Evolutionary conservation across 2,888 invertebrate species (phyloP).

Genomic region (Oasisia sp.): DNA sequence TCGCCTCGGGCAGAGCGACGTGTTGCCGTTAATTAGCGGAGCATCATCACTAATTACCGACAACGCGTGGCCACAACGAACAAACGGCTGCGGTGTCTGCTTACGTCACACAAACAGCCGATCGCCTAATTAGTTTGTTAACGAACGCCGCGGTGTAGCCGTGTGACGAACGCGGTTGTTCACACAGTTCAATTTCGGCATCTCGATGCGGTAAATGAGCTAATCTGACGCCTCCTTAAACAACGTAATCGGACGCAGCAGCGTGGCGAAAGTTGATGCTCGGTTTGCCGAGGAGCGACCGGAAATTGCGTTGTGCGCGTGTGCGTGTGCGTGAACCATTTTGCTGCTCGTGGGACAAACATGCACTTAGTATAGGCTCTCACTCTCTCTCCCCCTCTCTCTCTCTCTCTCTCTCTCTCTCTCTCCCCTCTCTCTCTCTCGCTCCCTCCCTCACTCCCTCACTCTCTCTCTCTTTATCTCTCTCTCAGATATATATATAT

Average conservation of each 20-base stretch:
- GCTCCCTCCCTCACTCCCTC: too few relatives aligned
- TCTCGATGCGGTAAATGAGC: not conserved
- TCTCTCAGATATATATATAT: too few relatives aligned
- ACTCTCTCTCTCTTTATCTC: too few relatives aligned
- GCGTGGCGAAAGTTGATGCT: not conserved
- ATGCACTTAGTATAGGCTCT: not conserved
- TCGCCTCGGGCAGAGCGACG: not conserved
- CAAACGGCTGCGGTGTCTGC: not conserved
- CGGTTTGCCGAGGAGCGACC: not conserved
- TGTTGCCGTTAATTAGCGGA: not conserved
- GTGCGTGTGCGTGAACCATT: not conserved
- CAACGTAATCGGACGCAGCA: not conserved
- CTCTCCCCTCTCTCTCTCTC: too few relatives aligned
- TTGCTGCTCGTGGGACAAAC: not conserved
- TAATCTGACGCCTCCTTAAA: slow-evolving; percentile 17
- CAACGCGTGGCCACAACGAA: slow-evolving; percentile 2
- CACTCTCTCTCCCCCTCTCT: too few relatives aligned
- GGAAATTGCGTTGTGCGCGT: not conserved
- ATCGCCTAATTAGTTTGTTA: slow-evolving; percentile 17
- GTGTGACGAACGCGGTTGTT: not conserved
- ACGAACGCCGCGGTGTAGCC: not conserved
- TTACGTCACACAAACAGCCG: slow-evolving; percentile 17
- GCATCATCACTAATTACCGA: not conserved
- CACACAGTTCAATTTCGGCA: not conserved
- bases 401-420: too few relatives aligned